Base-by-base conservation (phyloP, 1,140 invertebrate species). In the Papilio xuthus region DNA sequence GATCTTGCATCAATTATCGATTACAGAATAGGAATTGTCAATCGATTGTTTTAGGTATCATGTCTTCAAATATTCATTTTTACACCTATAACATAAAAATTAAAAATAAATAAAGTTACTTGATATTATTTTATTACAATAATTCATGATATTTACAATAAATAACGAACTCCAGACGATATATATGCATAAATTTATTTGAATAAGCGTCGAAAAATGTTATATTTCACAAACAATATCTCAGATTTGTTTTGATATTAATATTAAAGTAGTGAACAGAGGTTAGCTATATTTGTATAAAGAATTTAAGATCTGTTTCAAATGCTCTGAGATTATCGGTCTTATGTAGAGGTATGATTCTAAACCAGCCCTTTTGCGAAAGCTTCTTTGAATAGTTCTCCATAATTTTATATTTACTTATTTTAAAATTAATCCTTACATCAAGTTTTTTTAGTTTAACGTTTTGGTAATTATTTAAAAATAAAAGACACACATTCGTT, bases 201-300 rank as follows among this genome's bases (percentile, higher is more conserved):
- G 32, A 0, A 37, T n/a, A n/a, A n/a, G n/a, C n/a, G n/a, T n/a
- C n/a, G n/a, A 26, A 23, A 63, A 77, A 77, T 79, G 78, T 78
- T 56, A 74, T 26, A 77, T 79, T 70, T 82, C 71, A 75, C 74
- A 83, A 79, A 79, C 79, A 72, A 77, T 79, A 79, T 77, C 80
- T 80, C 81, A 82, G 82, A 81, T 79, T 80, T 82, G 83, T 81
- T 79, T 80, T 78, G 56, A 78, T 75, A 79, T 86, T 79, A 85
- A 86, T 86, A 86, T 85, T 85, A 80, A 63, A 86, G 69, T 60
- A 73, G 79, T 77, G 78, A 82, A n/a, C 70, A 84, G 81, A 80
- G 84, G 76, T 81, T 80, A 75, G 78, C 78, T 73, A 76, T 75
- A 75, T 80, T 74, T 80, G 78, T 75, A 56, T 79, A 56, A 75